A percentile compares a stretch with the other conserved stretches of the same genome.
Conservation (phyloP, 2,797 vertebrate genomes). For the Phaenicophaeus curvirostris region DNA sequence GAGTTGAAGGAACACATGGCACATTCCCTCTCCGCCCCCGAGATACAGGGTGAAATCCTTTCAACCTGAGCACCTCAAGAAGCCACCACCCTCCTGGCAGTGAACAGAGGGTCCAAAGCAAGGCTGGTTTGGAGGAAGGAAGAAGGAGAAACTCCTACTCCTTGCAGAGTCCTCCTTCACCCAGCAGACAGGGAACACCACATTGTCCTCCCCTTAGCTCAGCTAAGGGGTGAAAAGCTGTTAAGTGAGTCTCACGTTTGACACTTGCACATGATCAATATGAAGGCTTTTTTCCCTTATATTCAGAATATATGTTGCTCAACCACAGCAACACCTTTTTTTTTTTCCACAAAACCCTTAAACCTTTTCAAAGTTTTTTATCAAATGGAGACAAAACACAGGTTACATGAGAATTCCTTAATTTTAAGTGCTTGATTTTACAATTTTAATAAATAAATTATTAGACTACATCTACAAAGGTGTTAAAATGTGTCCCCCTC, state of each 20-base stretch:
- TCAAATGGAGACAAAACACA: not conserved
- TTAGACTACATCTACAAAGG: not conserved
- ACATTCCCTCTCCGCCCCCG: not conserved
- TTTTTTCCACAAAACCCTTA: not conserved
- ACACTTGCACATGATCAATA: not conserved
- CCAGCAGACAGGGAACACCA: not conserved
- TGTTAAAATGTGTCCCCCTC: not conserved
- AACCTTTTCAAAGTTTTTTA: not conserved
- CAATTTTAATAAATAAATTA: not conserved
- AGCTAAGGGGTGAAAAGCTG: not conserved
- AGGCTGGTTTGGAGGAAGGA: not conserved
- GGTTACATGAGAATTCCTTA: not conserved
- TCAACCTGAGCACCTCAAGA: not conserved
- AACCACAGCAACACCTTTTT: not conserved
- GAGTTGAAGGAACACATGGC: not conserved
- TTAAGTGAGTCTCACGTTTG: not conserved
- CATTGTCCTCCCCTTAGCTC: not conserved
- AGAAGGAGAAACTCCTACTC: not conserved
- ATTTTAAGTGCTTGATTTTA: not conserved
- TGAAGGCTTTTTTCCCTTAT: not conserved
- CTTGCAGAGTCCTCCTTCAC: not conserved
- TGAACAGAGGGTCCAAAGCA: not conserved
- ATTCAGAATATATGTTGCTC: not conserved
- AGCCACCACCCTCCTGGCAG: not conserved
- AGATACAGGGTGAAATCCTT: not conserved